Base-by-base conservation (phyloP, 2,888 invertebrate genomes). In the Tenodera sinensis region DNA sequence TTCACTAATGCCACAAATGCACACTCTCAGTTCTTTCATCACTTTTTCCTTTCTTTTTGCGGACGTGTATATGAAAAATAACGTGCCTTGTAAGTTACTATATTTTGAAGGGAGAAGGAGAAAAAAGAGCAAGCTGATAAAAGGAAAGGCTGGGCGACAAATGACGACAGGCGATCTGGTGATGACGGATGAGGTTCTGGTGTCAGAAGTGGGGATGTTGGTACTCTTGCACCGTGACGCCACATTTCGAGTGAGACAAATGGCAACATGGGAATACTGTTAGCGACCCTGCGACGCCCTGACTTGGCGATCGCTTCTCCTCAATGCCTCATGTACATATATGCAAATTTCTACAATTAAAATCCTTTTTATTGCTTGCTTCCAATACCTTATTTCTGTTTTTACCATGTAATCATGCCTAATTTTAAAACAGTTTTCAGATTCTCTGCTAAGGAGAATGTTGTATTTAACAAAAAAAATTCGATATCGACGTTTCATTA, bases 191-290 rank as follows among this genome's bases (percentile, higher is more conserved):
- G 87, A 83, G 82, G 87, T 87, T 71, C 54, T 15, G 54, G 54
- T 71, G 54, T 71, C 54, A 71, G 54, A 71, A 71, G 54, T 71
- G 54, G 54, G 54, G 54, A 71, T 71, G 54, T 71, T 71, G 54
- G 54, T 71, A 71, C 54, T 71, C 20, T 20, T 71, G 20, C 3
- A 71, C 54, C 20, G 25, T 71, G 54, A 25, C 54, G 54, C 54
- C 54, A 71, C 25, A 71, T 15, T 71, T 71, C 20, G 54, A 71
- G 54, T 4, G 54, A 88, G 88, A 88, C 88, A 88, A 86, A 88
- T 88, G 83, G 83, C 83, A 83, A 88, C 88, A 88, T 83, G 83
- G 30, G 88, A 88, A 83, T 28, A 28, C 83, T 88, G 88, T 88
- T 88, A 88, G 88, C 88, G 83, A 14, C 88, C 82, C 83, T 83